phyloP scores from a whole-genome alignment of 2,797 vertebrate species.

The Epinephelus coioides region DNA sequence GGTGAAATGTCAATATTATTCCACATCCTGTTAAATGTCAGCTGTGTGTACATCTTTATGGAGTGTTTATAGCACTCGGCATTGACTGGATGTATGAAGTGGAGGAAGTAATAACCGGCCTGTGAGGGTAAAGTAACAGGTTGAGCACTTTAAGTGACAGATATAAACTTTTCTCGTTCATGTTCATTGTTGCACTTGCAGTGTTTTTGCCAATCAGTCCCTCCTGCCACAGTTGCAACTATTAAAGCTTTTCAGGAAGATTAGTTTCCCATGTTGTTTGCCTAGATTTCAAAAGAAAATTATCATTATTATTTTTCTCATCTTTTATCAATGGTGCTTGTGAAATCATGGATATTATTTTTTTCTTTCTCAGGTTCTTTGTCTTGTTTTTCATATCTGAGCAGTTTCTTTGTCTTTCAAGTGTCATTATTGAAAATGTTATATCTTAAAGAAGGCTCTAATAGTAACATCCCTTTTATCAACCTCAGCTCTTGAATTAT shows the following conservation, averaged over 20 bases:
- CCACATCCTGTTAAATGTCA: constrained; percentile 32
- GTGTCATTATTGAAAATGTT: constrained; percentile 53
- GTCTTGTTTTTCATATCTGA: constrained; percentile 48
- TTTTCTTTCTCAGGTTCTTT: constrained; percentile 76
- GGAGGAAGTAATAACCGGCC: constrained; percentile 23
- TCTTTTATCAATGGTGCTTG: constrained; percentile 65
- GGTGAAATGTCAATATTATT: constrained; percentile 35
- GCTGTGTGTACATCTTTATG: constrained; percentile 37
- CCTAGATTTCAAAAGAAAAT: background rate
- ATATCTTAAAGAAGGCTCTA: constrained; percentile 46
- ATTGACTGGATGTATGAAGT: constrained; percentile 24
- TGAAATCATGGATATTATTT: constrained; percentile 48
- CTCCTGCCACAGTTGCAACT: constrained; percentile 19
- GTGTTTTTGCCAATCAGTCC: constrained; percentile 40
- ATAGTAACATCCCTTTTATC: constrained; percentile 41
- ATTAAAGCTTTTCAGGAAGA: constrained; percentile 14
- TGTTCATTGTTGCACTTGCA: constrained; percentile 42
- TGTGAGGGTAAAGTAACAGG: constrained; percentile 23
- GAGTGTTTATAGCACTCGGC: constrained; percentile 20
- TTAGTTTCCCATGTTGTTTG: constrained; percentile 4
- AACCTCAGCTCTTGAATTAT: constrained; percentile 54
- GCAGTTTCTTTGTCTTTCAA: constrained; percentile 46
- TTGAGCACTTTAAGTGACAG: constrained; percentile 56
- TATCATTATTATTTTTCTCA: background rate
- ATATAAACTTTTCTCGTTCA: constrained; percentile 25